These are phyloP conservation scores for Tinea pellionella DNA, from an alignment of 2,888 invertebrate species.

Conservation along the genomic window DNA sequence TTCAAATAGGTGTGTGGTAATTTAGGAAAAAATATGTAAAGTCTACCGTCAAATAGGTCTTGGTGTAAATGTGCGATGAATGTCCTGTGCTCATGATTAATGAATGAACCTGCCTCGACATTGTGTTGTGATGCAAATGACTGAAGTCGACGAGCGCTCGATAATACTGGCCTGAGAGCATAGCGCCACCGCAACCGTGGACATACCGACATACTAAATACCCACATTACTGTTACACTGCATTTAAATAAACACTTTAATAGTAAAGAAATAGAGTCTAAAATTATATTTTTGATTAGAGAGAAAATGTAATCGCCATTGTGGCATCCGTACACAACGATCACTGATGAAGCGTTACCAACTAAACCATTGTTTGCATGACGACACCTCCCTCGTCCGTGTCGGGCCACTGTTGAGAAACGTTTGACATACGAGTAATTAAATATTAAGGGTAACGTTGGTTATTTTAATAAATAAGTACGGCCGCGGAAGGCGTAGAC, in stretches of 20 bases:
- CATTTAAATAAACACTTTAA: background rate
- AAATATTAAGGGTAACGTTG: background rate
- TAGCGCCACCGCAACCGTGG: conserved; percentile 7
- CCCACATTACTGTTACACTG: background rate
- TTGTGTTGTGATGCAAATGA: conserved; percentile 43
- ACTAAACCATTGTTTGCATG: conserved; percentile 43
- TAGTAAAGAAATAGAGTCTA: background rate
- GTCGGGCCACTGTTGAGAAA: background rate
- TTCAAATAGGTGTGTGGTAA: background rate
- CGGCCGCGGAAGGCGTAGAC: no score
- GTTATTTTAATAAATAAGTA: no score
- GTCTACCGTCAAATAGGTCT: background rate
- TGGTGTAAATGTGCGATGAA: conserved; percentile 15
- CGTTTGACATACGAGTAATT: background rate
- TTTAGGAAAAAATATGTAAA: conserved; percentile 1
- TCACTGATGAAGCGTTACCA: conserved; percentile 41
- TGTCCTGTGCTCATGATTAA: conserved; percentile 28
- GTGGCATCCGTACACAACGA: conserved; percentile 10
- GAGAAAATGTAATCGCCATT: background rate
- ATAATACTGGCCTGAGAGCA: conserved; percentile 26
- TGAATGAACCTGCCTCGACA: conserved; percentile 28
- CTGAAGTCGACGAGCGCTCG: conserved; percentile 26
- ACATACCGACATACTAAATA: background rate
- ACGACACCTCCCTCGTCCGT: conserved; percentile 12
- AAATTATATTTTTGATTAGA: background rate